Base-by-base conservation (phyloP, 1,140 invertebrate species). In the Triops longicaudatus region DNA sequence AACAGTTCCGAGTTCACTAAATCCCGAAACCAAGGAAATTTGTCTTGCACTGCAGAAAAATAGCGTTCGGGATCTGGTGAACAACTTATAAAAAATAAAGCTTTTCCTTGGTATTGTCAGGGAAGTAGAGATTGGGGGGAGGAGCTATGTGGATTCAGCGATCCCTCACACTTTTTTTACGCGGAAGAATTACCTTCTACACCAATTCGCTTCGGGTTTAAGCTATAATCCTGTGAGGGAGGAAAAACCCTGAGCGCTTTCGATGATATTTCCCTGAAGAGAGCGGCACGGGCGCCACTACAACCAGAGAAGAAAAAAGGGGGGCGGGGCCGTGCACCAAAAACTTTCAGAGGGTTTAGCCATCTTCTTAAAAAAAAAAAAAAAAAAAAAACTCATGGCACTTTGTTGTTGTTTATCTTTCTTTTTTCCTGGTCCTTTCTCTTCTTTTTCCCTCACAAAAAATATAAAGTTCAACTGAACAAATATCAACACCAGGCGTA, bases 61-160 rank as follows among this genome's bases (percentile, higher is more conserved):
- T 63, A 63, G 50, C 14, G 50, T 17, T 22, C 17, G 3, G 50
- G 50, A 17, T 12, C 17, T 17, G 6, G 7, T 10, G 14, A 22
- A 63, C 50, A 63, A 63, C 50, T 63, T 63, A 63, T 63, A 9
- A 63, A 63, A 63, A 63, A 63, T 63, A 63, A 63, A 63, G 43
- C 50, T 17, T 63, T 63, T 63, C 50, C 22, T 10, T 63, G 1
- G 14, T 22, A 17, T 63, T 63, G 14, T 9, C 7, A 6, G 22
- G 4, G n/a, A 6, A 37, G 2, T 2, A 7, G 31, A 37, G 7
- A 7, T 37, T 37, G 31, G 31, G 31, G 31, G 31, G 31, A 37
- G 31, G 31, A 37, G 31, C 31, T 37, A 63, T 14, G 50, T 22
- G 14, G 22, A 9, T 63, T 2, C n/a, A 6, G 50, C 17, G 17